Base-by-base conservation (phyloP, 1,140 invertebrate species). In the Scylla paramamosain region DNA sequence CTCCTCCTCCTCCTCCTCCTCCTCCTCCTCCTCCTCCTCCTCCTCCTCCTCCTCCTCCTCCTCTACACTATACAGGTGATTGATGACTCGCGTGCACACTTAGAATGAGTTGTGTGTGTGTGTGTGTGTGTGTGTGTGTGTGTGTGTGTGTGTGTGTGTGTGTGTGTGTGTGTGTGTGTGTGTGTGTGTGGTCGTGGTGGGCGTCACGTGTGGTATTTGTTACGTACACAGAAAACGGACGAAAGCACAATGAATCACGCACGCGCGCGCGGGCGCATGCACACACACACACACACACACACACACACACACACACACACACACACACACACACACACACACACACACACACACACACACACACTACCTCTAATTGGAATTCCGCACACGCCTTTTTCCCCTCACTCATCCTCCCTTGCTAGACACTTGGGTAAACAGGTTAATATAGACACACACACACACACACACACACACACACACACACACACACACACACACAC, bases 1-100 rank as follows among this genome's bases (percentile, higher is more conserved):
- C 39, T 89, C 87, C 67, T 77, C 67, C n/a, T 77, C 67, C 67
- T 77, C 67, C 67, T 77, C 67, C 67, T 77, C 67, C 67, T 77
- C 67, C 67, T 77, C 67, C 67, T 77, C 67, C 67, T 77, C 67
- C 67, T 77, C 67, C 67, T 77, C 67, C 16, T 77, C 25, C 25
- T 20, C 25, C 16, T n/a, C 67, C 67, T 77, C 25, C 25, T 77
- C 25, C 67, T 77, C 16, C 67, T n/a, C 67, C 67, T 77, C 25
- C 16, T n/a, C n/a, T n/a, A n/a, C 67, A 16, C 67, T 77, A 77
- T 77, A n/a, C 67, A n/a, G 8, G 67, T 77, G 67, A 77, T 20
- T 77, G 67, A 77, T 77, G 67, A 77, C 6, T n/a, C 67, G 12
- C 25, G 67, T 25, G 67, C 25, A 77, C 67, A 77, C 16, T 77